phyloP scores from a whole-genome alignment of 2,797 vertebrate species.

The Hozukius guyotensis region DNA sequence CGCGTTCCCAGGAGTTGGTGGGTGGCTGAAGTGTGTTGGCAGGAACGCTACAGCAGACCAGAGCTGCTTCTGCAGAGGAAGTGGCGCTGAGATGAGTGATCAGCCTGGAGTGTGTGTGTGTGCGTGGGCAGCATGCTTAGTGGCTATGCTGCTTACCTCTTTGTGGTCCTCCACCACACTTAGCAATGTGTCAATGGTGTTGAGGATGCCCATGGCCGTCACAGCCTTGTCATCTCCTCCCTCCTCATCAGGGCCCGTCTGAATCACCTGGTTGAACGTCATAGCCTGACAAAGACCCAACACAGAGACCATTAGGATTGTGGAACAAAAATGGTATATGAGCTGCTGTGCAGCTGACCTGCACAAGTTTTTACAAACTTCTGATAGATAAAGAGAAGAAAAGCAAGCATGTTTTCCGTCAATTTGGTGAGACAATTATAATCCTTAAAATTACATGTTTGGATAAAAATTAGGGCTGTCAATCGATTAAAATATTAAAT shows the following conservation, averaged over 20 bases:
- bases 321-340: too few species aligned
- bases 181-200: conserved; percentile 97
- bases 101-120: background rate
- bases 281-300: conserved; percentile 87
- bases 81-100: conserved; percentile 55
- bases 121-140: conserved; percentile 16
- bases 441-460: too few species aligned
- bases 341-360: too few species aligned
- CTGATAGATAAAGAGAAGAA: too few species aligned
- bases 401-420: too few species aligned
- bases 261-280: conserved; percentile 99
- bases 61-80: conserved; percentile 62
- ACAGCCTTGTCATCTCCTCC: conserved; percentile 99
- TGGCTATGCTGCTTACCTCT: conserved; percentile 86
- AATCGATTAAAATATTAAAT: too few species aligned
- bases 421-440: too few species aligned
- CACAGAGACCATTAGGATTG: background rate
- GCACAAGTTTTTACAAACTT: too few species aligned
- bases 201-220: conserved; percentile 99
- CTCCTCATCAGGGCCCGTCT: conserved; percentile 98
- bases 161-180: conserved; percentile 99
- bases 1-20: conserved; percentile 73
- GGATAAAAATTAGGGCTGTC: too few species aligned
- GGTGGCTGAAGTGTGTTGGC: conserved; percentile 76
- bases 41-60: conserved; percentile 50